phyloP scores from a whole-genome alignment of 2,797 vertebrate species.

The Tachyglossus aculeatus region DNA sequence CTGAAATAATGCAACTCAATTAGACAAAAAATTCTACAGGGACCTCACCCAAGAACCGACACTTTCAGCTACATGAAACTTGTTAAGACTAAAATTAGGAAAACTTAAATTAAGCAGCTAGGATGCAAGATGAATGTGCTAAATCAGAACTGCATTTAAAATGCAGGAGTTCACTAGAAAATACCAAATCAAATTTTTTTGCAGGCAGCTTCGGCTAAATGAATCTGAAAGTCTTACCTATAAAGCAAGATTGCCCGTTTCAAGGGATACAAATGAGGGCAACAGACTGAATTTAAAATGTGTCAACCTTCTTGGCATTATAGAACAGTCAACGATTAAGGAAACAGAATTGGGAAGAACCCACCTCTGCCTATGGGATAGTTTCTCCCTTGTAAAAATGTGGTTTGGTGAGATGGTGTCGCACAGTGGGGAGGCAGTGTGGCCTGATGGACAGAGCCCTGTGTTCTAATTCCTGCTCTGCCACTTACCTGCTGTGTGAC shows the following conservation, averaged over 20 bases:
- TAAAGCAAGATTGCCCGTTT: conserved; percentile 8
- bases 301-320: neutral
- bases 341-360: no score
- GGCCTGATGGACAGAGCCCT: no score
- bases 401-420: no score
- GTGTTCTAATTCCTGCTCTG: no score
- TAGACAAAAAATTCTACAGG: neutral
- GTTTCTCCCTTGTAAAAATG: no score
- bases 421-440: no score
- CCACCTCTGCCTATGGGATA: no score
- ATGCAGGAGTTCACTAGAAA: neutral
- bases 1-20: neutral
- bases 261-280: neutral
- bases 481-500: no score
- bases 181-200: neutral
- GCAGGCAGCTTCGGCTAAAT: neutral
- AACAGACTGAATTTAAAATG: neutral
- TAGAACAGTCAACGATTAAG: neutral
- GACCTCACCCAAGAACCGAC: neutral
- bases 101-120: neutral
- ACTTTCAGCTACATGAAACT: neutral
- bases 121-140: neutral
- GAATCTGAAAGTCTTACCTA: neutral
- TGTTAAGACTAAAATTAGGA: conserved; percentile 6
- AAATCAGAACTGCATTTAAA: conserved; percentile 27